A percentile compares a stretch with the other conserved stretches of the same genome.
phyloP scores from a whole-genome alignment of 2,113 vertebrate species.

The Tupaia tana region DNA sequence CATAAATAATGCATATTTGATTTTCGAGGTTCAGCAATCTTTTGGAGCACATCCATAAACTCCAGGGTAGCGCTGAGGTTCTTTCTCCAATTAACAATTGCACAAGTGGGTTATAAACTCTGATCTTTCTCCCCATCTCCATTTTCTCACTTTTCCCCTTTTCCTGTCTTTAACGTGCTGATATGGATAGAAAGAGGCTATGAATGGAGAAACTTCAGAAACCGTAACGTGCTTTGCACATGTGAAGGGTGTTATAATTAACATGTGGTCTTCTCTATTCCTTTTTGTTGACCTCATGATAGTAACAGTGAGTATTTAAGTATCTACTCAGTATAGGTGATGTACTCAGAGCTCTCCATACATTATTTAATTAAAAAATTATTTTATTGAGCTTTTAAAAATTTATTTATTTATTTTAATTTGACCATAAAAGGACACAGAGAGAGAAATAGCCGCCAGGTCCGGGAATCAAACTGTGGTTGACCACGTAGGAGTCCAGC shows the following conservation, averaged over 20 bases:
- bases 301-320: not conserved
- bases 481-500: too few relatives aligned
- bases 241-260: not conserved
- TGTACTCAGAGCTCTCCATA: not conserved
- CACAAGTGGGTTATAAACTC: too few relatives aligned
- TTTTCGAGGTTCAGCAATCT: not conserved
- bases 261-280: rapidly evolving
- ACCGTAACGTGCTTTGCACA: not conserved
- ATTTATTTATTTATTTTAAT: too few relatives aligned
- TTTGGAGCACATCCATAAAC: not conserved
- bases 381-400: too few relatives aligned
- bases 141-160: not conserved
- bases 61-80: not conserved
- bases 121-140: not conserved
- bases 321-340: not conserved
- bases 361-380: not conserved
- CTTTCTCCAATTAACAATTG: not conserved
- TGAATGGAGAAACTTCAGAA: not conserved
- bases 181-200: not conserved
- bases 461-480: too few relatives aligned
- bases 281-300: not conserved
- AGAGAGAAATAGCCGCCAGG: too few relatives aligned
- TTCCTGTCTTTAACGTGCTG: not conserved
- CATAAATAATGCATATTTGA: not conserved
- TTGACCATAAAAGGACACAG: too few relatives aligned